Evolutionary conservation across 2,113 vertebrate species (phyloP), one percentile per base, ranked within the genome.

Genomic region (Lycaon pictus): DNA sequence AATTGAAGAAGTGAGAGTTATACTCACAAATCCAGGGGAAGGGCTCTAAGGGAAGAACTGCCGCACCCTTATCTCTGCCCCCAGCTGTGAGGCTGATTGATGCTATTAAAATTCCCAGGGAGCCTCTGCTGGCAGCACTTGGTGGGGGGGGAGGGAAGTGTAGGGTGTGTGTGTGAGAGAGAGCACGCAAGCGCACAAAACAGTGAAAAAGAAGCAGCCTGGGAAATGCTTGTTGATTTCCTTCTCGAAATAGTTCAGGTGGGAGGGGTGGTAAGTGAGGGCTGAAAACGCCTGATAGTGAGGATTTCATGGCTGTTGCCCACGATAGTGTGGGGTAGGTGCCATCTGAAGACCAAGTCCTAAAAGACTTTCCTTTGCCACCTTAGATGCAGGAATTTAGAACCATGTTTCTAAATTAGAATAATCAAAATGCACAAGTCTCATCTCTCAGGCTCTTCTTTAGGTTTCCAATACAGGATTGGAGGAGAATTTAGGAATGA

Each of bases 171-270:
- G 72, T 62, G 71, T 88, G 69, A 4, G 16, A 15, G 9, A 15
- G 32, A 3, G 37, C 3, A 13, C 7, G 72, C 3, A 25, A 16
- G 43, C 3, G 4, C 29, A 19, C 1, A 17, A 76, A 79, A 3
- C 53, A 71, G 43, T 35, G 23, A 58, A 58, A 37, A 43, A 37
- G 53, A 60, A 80, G 48, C 37, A 84, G 67, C 43, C 29, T 94
- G 82, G 77, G 85, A 94, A 94, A 62, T 55, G 72, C 90, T 93
- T 63, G n/a, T 77, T 96, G 85, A 69, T 56, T 97, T 85, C 88
- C 85, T 96, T 82, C 96, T 97, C 25, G 16, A 93, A 97, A 83
- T 90, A 94, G 74, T 86, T 62, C 80, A 60, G 20, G 82, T 97
- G 86, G 96, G 95, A 97, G 35, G 76, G 93, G 72, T 32, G 86